Conservation (phyloP, 2,113 vertebrate genomes). For the Prinia subflava region DNA sequence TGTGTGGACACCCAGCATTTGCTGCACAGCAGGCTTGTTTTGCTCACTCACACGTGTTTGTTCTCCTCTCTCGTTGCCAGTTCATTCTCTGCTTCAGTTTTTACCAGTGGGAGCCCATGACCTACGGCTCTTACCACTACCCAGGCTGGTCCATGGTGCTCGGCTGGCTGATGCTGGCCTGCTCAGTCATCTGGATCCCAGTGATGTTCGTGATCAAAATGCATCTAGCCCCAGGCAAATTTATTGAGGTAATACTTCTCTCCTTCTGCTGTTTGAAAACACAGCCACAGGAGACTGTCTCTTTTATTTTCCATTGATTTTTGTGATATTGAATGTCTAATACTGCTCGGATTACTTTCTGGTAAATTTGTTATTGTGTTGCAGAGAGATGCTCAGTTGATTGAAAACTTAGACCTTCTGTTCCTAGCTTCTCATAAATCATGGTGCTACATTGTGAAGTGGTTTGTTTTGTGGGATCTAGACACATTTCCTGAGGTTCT, state of each 20-base stretch:
- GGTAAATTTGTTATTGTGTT: not conserved
- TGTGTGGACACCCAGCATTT: not conserved
- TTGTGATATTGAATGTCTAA: not conserved
- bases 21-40: not conserved
- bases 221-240: slow-evolving; percentile 89
- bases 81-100: slow-evolving; percentile 95
- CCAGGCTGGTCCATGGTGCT: slow-evolving; percentile 97
- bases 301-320: not conserved
- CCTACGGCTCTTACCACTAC: slow-evolving; percentile 93
- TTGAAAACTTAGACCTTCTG: not conserved
- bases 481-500: not conserved
- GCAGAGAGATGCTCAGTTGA: not conserved
- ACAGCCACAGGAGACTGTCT: not conserved
- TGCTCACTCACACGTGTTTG: not conserved
- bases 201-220: slow-evolving; percentile 98
- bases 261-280: not conserved
- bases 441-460: not conserved
- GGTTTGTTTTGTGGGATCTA: not conserved
- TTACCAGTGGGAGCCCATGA: slow-evolving; percentile 98
- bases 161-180: slow-evolving; percentile 95
- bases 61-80: slow-evolving; percentile 65
- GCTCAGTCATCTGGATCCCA: slow-evolving; percentile 98
- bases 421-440: not conserved
- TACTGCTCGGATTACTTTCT: not conserved
- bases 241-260: slow-evolving; percentile 84